Percentiles rank a stretch among this genome's conserved stretches.
These are phyloP conservation scores for Cladorhizidae sp. DNA, from an alignment of 37 sponge, comb jelly and placozoan species.

Conservation along the genomic window DNA sequence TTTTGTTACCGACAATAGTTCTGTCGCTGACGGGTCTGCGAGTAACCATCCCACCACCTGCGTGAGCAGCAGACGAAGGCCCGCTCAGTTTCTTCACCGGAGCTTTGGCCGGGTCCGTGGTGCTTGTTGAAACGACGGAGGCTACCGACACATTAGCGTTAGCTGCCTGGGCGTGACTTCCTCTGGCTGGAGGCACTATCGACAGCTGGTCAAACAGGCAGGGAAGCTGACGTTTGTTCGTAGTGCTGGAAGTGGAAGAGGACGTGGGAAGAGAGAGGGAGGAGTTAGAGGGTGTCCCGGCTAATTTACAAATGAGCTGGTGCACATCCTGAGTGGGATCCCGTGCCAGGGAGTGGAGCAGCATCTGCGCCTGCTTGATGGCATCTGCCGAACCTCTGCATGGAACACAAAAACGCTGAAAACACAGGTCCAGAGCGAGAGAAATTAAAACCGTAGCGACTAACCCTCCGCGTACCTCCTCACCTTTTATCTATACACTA, in stretches of 20 bases:
- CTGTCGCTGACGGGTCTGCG: background rate
- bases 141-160: background rate
- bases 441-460: too few species aligned
- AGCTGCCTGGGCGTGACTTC: background rate
- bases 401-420: background rate
- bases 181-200: conserved; percentile 16
- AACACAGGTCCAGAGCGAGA: too few species aligned
- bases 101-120: background rate
- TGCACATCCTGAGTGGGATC: conserved; percentile 53
- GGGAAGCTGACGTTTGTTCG: conserved; percentile 13
- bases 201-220: conserved; percentile 4
- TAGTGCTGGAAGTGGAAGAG: background rate
- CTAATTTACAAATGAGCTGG: background rate
- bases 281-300: conserved; percentile 3
- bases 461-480: too few species aligned
- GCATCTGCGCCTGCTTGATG: conserved; percentile 62
- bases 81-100: background rate
- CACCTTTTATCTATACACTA: too few species aligned
- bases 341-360: conserved; percentile 29
- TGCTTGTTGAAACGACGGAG: background rate
- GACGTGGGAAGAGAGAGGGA: background rate
- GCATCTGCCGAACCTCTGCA: conserved; percentile 76
- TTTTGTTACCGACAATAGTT: background rate
- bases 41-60: too few species aligned
- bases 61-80: background rate